These are phyloP conservation scores for Pammene aurita DNA, from an alignment of 2,888 invertebrate species.

Conservation along the genomic window DNA sequence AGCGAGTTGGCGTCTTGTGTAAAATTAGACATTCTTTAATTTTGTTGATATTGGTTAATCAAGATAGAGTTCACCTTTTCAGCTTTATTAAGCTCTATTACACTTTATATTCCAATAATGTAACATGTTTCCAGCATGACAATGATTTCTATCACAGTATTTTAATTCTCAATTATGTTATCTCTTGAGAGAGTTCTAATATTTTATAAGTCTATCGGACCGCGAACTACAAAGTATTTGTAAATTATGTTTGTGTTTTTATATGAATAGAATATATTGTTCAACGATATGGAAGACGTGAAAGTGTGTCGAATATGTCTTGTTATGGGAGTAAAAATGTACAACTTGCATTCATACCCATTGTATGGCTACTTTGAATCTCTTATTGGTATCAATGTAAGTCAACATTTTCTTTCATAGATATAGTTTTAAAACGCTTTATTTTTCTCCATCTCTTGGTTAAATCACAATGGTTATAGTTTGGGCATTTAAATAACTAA, in stretches of 20 bases:
- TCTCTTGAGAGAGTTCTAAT: slow-evolving; percentile 64
- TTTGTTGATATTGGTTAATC: slow-evolving; percentile 44
- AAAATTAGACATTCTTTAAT: slow-evolving; percentile 68
- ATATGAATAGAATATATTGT: slow-evolving; percentile 32
- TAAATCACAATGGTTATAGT: too few species aligned
- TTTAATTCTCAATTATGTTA: slow-evolving; percentile 17
- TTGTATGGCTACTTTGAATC: slow-evolving; percentile 62
- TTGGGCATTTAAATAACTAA: too few species aligned
- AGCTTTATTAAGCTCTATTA: slow-evolving; percentile 7
- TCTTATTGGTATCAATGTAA: slow-evolving; percentile 65
- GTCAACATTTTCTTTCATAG: slow-evolving; percentile 40
- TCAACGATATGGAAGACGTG: slow-evolving; percentile 59
- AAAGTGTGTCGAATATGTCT: slow-evolving; percentile 74
- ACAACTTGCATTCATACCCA: slow-evolving; percentile 58
- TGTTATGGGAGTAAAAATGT: slow-evolving; percentile 63
- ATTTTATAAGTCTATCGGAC: slow-evolving; percentile 71
- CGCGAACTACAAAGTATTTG: slow-evolving; percentile 63
- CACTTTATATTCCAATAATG: slow-evolving; percentile 31
- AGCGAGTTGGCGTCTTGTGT: slow-evolving; percentile 63
- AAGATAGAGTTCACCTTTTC: slow-evolving; percentile 9
- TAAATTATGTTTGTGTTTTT: slow-evolving; percentile 29
- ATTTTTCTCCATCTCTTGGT: too few species aligned
- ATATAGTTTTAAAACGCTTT: too few species aligned
- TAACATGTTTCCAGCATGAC: slow-evolving; percentile 40
- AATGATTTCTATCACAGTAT: slow-evolving; percentile 27